Percentiles rank a stretch among this genome's conserved stretches.
phyloP scores from a whole-genome alignment of 2,113 vertebrate genomes.

The Anguilla rostrata region DNA sequence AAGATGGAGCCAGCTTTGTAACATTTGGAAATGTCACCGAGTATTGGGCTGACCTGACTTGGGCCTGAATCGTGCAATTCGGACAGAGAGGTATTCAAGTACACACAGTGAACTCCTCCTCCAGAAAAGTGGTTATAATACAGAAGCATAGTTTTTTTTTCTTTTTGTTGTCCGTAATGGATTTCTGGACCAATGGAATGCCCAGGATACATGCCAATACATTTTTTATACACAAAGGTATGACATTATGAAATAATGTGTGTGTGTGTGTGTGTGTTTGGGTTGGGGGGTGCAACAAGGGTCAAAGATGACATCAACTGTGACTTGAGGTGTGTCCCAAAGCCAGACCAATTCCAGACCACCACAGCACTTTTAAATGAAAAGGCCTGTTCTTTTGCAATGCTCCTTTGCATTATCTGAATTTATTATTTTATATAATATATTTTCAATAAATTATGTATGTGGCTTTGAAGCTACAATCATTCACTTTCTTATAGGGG shows the following conservation, averaged over 20 bases:
- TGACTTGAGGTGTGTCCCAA: background rate
- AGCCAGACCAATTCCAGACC: background rate
- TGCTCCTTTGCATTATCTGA: background rate
- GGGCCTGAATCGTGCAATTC: background rate
- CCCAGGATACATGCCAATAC: no score
- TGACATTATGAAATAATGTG: no score
- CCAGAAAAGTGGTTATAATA: background rate
- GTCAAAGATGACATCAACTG: background rate
- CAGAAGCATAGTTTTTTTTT: background rate
- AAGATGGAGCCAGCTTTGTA: background rate
- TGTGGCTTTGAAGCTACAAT: background rate
- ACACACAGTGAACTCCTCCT: background rate
- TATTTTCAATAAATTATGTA: background rate
- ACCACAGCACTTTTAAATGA: background rate
- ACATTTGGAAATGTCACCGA: background rate
- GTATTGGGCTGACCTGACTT: background rate
- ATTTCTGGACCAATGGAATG: background rate
- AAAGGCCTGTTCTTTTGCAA: background rate
- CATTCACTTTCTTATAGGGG: background rate
- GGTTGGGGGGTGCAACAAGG: background rate
- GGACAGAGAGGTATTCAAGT: background rate
- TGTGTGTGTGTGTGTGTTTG: no score
- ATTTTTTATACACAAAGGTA: no score
- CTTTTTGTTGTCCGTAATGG: no score
- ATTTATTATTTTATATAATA: background rate